Percentiles rank a stretch among this genome's conserved stretches.
phyloP scores from a whole-genome alignment of 1,140 invertebrate genomes.

The Metaphire vulgaris region DNA sequence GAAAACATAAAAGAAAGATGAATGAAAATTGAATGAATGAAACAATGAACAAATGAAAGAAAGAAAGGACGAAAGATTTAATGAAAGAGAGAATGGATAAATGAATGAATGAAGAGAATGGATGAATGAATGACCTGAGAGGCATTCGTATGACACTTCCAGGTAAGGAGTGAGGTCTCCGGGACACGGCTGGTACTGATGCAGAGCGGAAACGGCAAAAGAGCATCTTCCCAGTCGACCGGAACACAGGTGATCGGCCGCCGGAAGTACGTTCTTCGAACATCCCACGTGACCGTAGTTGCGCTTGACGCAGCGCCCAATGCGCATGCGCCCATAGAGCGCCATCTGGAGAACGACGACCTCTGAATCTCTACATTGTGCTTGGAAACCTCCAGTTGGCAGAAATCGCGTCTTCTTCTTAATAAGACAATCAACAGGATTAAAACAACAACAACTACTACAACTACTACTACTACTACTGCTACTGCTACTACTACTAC shows the following conservation, averaged over 20 bases:
- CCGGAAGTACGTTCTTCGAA: background rate
- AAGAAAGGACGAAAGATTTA: no score
- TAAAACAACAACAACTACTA: no score
- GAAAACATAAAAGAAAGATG: no score
- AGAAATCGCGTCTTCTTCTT: conserved; percentile 20
- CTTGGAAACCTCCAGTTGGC: conserved; percentile 16
- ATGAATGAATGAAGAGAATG: background rate
- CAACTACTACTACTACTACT: no score
- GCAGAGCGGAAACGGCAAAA: conserved; percentile 1
- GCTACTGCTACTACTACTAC: conserved; percentile 20
- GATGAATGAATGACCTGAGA: conserved; percentile 6
- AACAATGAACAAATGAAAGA: background rate
- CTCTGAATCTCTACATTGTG: conserved; percentile 3
- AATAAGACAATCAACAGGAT: no score
- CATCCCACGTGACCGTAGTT: conserved; percentile 30
- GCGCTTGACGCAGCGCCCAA: conserved; percentile 18
- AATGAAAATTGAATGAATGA: background rate
- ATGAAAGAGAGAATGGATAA: background rate
- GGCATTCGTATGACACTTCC: conserved; percentile 13
- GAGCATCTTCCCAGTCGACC: background rate
- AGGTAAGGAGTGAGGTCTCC: conserved; percentile 21
- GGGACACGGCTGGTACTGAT: conserved; percentile 15
- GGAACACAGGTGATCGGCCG: conserved; percentile 14
- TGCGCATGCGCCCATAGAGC: conserved; percentile 22
- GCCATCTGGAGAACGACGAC: conserved; percentile 16